These are phyloP conservation scores for Poliocrania exsul DNA, from an alignment of 2,797 vertebrate genomes.

Conservation along the genomic window DNA sequence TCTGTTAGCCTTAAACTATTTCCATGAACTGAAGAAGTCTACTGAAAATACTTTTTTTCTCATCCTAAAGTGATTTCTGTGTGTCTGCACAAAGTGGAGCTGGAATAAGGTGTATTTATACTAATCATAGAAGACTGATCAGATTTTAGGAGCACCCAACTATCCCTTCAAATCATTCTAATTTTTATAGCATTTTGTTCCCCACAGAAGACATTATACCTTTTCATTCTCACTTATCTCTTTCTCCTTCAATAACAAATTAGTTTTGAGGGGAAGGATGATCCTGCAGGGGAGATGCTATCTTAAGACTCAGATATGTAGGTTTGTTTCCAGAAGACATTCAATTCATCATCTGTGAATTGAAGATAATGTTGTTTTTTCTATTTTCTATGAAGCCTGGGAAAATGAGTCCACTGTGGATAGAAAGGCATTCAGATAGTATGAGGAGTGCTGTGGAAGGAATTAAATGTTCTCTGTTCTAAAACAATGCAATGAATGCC, in stretches of 20 bases:
- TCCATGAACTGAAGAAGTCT: neutral
- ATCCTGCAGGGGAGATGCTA: neutral
- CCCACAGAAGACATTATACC: neutral
- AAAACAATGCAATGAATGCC: neutral
- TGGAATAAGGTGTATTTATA: neutral
- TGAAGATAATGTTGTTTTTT: neutral
- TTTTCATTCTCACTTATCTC: neutral
- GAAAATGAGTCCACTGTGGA: neutral
- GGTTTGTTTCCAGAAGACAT: neutral
- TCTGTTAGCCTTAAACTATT: neutral
- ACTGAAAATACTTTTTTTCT: neutral
- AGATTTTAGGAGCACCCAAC: neutral
- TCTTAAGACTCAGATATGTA: neutral
- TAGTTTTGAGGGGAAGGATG: neutral
- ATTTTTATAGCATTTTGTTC: neutral
- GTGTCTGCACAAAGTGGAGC: neutral
- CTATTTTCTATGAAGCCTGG: neutral
- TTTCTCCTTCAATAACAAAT: neutral
- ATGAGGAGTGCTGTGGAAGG: neutral
- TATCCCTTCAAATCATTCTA: neutral
- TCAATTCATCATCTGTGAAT: neutral
- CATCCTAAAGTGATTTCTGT: neutral
- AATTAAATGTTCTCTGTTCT: neutral
- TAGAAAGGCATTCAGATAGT: neutral
- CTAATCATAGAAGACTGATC: neutral